Percentiles rank a stretch among this genome's conserved stretches.
These are phyloP conservation scores for Nomada lathburiana DNA, from an alignment of 2,888 invertebrate genomes.

Conservation along the genomic window DNA sequence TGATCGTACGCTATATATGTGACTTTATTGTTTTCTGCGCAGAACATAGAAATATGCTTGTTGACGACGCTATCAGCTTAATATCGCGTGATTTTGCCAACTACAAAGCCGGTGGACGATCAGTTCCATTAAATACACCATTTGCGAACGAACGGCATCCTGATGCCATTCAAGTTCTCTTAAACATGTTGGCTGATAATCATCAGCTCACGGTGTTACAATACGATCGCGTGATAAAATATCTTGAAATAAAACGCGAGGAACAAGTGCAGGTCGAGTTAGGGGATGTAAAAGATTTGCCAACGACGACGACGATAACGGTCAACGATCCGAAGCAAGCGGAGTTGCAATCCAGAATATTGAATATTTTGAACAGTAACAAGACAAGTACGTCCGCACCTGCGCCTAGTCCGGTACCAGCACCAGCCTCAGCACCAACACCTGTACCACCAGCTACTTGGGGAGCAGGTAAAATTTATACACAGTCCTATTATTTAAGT, in stretches of 20 bases:
- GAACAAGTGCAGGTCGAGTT: conserved; percentile 91
- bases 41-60: conserved; percentile 98
- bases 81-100: conserved; percentile 90
- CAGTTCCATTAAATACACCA: conserved; percentile 86
- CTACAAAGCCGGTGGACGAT: conserved; percentile 86
- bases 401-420: conserved; percentile 80
- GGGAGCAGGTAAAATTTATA: conserved; percentile 78
- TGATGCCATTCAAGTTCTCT: conserved; percentile 82
- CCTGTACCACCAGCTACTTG: conserved; percentile 75
- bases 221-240: conserved; percentile 91
- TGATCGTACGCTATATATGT: background rate
- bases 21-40: conserved; percentile 68
- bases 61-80: conserved; percentile 94
- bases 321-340: conserved; percentile 87
- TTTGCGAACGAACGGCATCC: conserved; percentile 84
- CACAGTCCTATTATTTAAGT: background rate
- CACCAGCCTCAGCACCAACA: conserved; percentile 79
- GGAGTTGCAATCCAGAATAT: conserved; percentile 91
- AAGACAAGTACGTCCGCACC: conserved; percentile 78
- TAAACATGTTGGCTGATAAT: conserved; percentile 94
- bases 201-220: conserved; percentile 91
- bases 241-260: conserved; percentile 90
- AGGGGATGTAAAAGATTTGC: conserved; percentile 87
- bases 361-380: conserved; percentile 91
- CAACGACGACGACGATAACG: conserved; percentile 82